Percentiles rank a stretch among this genome's conserved stretches.
These are phyloP conservation scores for Rhabdornis inornatus DNA, from an alignment of 2,113 vertebrate species.

Conservation along the genomic window DNA sequence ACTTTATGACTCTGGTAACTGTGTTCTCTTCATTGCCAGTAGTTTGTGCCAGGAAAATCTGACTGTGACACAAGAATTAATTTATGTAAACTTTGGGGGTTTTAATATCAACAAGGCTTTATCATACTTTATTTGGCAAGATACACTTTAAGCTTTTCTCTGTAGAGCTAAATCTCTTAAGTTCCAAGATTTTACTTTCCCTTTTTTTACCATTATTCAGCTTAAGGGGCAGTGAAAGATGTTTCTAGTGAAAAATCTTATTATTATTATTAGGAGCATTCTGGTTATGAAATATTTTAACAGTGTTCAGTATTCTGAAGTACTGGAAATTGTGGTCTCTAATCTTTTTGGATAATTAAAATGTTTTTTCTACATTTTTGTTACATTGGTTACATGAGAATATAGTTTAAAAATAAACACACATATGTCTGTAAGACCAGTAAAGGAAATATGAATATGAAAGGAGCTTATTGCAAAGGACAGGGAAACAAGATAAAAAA, in stretches of 20 bases:
- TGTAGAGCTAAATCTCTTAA: conserved; percentile 13
- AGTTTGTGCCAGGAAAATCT: conserved; percentile 74
- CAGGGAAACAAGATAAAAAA: not conserved
- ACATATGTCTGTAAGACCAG: not conserved
- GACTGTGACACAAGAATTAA: conserved; percentile 69
- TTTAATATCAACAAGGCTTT: conserved; percentile 65
- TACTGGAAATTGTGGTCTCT: not conserved
- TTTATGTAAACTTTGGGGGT: conserved; percentile 53
- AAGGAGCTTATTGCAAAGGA: not conserved
- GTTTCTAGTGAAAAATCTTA: not conserved
- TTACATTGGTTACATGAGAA: not conserved
- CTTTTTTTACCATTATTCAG: not conserved
- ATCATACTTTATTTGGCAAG: conserved; percentile 75
- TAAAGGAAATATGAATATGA: not conserved
- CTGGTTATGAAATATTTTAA: not conserved
- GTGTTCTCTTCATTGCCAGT: conserved; percentile 58
- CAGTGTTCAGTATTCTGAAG: not conserved
- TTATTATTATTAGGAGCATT: not conserved
- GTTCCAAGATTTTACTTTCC: conserved; percentile 30
- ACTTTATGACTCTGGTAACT: conserved; percentile 57
- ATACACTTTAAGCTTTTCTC: conserved; percentile 53
- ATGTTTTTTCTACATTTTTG: not conserved
- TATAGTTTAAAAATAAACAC: not conserved
- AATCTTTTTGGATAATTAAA: not conserved
- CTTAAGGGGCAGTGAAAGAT: not conserved